Evolutionary conservation across 2,113 vertebrate species (phyloP).

Genomic region (Gymnarchus niloticus): DNA sequence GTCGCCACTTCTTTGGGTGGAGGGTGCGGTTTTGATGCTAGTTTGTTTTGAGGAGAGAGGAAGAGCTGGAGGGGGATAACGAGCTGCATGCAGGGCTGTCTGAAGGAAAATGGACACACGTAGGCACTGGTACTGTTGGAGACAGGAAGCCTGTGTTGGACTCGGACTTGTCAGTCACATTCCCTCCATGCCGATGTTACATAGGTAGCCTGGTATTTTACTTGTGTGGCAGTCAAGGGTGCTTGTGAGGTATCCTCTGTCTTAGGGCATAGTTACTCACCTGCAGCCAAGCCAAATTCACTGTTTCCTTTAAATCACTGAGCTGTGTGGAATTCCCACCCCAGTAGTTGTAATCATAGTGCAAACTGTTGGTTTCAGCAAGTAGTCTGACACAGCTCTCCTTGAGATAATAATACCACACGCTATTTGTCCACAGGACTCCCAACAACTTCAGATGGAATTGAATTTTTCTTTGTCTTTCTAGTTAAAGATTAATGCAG

Average conservation of each 20-base stretch:
- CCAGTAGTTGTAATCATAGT: not conserved
- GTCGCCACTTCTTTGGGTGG: not conserved
- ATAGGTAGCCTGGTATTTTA: not conserved
- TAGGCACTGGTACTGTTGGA: not conserved
- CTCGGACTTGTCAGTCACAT: too few relatives aligned
- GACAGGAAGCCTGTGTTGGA: not conserved
- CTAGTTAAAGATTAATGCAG: conserved; percentile 7
- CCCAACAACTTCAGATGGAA: conserved; percentile 4
- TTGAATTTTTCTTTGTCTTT: conserved; percentile 9
- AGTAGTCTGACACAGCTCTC: not conserved
- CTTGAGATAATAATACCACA: conserved; percentile 1
- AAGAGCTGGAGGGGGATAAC: not conserved
- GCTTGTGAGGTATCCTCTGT: not conserved
- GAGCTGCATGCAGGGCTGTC: not conserved
- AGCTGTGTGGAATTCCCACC: not conserved
- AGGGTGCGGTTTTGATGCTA: not conserved
- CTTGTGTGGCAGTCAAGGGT: not conserved
- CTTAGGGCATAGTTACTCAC: not conserved
- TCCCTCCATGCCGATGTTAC: too few relatives aligned
- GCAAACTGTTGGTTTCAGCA: not conserved
- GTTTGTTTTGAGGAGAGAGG: too few relatives aligned
- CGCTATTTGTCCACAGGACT: not conserved
- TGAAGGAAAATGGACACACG: not conserved
- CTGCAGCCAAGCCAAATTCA: not conserved
- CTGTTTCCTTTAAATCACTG: not conserved